Evolutionary conservation across 2,113 vertebrate species (phyloP).

Genomic region (Callaeas wilsoni): DNA sequence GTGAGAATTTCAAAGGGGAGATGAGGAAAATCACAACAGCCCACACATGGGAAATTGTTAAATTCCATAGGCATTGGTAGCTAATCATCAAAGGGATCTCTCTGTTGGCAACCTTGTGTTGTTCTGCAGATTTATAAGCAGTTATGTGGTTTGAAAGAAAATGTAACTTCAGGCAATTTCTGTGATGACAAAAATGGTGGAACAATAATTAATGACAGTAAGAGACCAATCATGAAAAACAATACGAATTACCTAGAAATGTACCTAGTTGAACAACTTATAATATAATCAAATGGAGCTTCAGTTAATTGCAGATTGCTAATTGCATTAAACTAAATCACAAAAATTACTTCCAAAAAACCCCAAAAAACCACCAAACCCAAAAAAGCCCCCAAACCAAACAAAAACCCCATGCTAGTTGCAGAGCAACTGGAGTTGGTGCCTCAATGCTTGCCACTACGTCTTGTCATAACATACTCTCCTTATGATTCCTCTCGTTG

Average conservation of each 20-base stretch:
- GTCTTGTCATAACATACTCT: not conserved
- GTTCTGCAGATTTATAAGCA: not conserved
- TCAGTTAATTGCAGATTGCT: not conserved
- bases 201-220: not conserved
- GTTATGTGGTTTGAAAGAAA: not conserved
- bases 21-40: not conserved
- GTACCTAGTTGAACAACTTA: not conserved
- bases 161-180: not conserved
- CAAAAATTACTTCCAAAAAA: not conserved
- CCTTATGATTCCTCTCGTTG: not conserved
- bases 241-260: not conserved
- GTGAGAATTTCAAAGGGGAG: not conserved
- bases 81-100: not conserved
- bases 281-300: not conserved
- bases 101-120: not conserved
- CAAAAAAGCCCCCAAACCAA: not conserved
- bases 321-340: not conserved
- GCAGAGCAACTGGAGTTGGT: rapidly evolving
- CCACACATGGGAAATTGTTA: not conserved
- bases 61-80: not conserved
- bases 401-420: not conserved
- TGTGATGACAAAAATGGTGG: not conserved
- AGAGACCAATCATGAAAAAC: not conserved
- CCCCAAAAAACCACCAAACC: not conserved
- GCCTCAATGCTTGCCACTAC: not conserved